phyloP scores from a whole-genome alignment of 2,888 invertebrate species.

The Axea sp. region DNA sequence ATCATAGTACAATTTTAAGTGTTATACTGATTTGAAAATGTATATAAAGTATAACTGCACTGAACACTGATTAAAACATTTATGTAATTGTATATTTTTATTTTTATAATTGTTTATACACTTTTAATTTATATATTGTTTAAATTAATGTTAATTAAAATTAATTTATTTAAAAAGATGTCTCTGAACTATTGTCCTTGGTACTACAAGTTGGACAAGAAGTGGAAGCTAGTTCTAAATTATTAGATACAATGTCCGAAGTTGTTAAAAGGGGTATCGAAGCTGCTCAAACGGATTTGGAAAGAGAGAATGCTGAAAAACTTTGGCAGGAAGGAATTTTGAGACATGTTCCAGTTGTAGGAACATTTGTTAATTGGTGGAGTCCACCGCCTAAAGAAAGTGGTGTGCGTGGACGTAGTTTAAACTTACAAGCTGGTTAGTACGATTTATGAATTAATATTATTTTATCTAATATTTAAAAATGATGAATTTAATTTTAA shows the following conservation, averaged over 20 bases:
- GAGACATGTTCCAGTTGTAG: slow-evolving; percentile 95
- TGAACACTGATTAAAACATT: too few species aligned
- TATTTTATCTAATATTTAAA: not conserved
- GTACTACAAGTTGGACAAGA: slow-evolving; percentile 93
- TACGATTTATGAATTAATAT: too few species aligned
- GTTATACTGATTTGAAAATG: too few species aligned
- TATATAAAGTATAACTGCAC: too few species aligned
- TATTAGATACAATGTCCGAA: slow-evolving; percentile 96
- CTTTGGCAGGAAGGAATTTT: slow-evolving; percentile 97
- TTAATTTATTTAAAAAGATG: too few species aligned
- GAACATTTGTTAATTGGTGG: slow-evolving; percentile 98
- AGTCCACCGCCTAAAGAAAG: slow-evolving; percentile 90
- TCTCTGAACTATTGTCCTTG: slow-evolving; percentile 91
- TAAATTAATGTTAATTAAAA: too few species aligned
- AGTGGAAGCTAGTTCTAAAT: slow-evolving; percentile 95
- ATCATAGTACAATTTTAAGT: too few species aligned
- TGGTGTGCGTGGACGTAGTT: slow-evolving; percentile 89
- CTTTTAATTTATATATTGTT: too few species aligned
- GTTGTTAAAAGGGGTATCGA: slow-evolving; percentile 96
- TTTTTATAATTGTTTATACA: too few species aligned
- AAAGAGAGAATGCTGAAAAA: slow-evolving; percentile 93
- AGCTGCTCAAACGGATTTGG: slow-evolving; percentile 94
- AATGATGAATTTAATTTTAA: not conserved
- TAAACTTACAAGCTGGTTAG: slow-evolving; percentile 84
- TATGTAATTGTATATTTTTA: too few species aligned